These are phyloP conservation scores for Cyclopterus lumpus DNA, from an alignment of 2,797 vertebrate genomes.

Conservation along the genomic window DNA sequence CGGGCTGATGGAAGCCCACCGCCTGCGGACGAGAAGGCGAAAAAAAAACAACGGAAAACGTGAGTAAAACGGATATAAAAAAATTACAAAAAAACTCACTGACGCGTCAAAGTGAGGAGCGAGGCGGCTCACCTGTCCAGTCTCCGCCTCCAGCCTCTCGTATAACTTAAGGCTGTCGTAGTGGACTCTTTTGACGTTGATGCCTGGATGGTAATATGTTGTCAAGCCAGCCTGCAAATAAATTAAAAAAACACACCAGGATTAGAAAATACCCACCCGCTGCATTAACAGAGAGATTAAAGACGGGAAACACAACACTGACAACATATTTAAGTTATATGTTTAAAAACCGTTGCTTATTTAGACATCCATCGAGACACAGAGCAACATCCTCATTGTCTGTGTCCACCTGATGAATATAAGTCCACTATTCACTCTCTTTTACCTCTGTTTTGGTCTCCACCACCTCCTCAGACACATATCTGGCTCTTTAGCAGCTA, in stretches of 20 bases:
- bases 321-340: neutral
- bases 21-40: slow-evolving; percentile 75
- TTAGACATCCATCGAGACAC: neutral
- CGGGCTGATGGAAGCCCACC: slow-evolving; percentile 95
- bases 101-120: neutral
- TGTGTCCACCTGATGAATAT: neutral
- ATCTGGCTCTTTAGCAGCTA: neutral
- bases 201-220: slow-evolving; percentile 97
- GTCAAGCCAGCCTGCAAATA: slow-evolving; percentile 95
- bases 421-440: neutral
- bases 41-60: rapidly evolving
- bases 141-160: slow-evolving; percentile 93
- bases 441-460: neutral
- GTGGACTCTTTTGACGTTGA: slow-evolving; percentile 98
- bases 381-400: neutral
- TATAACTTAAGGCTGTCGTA: slow-evolving; percentile 95
- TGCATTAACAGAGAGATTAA: neutral
- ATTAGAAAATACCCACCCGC: neutral
- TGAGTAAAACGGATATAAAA: neutral
- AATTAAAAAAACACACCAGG: slow-evolving; percentile 1
- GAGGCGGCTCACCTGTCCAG: slow-evolving; percentile 89
- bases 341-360: neutral
- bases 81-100: too few relatives aligned
- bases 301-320: neutral
- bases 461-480: neutral